phyloP scores from a whole-genome alignment of 2,113 vertebrate species.

The Mobula hypostoma region DNA sequence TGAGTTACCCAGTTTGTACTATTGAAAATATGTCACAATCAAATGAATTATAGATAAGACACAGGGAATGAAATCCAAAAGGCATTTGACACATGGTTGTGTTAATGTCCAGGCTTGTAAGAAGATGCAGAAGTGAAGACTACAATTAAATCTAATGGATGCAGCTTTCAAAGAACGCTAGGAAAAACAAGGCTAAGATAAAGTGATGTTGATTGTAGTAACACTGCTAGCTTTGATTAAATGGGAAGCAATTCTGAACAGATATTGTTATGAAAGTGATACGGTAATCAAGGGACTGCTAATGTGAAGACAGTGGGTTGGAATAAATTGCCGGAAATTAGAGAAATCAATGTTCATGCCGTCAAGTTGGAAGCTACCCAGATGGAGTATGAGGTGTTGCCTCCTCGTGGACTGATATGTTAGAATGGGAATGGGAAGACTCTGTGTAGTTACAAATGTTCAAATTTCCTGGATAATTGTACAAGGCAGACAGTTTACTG shows the following conservation, averaged over 20 bases:
- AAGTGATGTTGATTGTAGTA: not conserved
- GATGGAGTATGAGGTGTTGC: no score
- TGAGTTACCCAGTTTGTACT: constrained; percentile 22
- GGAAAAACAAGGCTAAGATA: not conserved
- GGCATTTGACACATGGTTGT: not conserved
- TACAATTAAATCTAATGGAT: not conserved
- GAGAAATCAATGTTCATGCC: no score
- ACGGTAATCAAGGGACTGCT: not conserved
- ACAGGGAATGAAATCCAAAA: not conserved
- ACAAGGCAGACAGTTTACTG: not conserved
- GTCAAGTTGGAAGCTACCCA: no score
- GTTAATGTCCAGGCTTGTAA: not conserved
- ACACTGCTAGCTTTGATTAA: not conserved
- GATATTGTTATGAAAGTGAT: not conserved
- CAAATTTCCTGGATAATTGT: not conserved
- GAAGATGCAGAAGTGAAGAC: not conserved
- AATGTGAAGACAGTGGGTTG: not conserved
- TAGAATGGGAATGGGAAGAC: not conserved
- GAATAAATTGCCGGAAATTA: no score
- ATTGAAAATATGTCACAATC: not conserved
- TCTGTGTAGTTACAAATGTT: not conserved
- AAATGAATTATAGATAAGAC: constrained; percentile 20
- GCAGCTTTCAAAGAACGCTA: not conserved
- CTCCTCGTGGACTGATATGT: no score
- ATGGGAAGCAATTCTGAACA: not conserved